A percentile compares a stretch with the other conserved stretches of the same genome.
These are phyloP conservation scores for Trichosurus vulpecula DNA, from an alignment of 2,797 vertebrate genomes.

Conservation along the genomic window DNA sequence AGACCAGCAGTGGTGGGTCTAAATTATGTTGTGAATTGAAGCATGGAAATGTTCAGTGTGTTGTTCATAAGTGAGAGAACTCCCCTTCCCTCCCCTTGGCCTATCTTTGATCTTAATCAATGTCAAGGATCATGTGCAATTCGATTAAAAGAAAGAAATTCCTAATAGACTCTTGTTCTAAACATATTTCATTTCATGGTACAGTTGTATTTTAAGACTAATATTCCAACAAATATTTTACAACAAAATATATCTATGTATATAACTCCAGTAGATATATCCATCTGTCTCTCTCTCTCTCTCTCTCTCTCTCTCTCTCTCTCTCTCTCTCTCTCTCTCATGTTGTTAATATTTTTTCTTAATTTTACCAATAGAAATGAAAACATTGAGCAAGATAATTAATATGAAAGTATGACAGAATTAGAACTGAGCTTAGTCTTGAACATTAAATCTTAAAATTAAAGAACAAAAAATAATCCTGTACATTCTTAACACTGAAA, in stretches of 20 bases:
- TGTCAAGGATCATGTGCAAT: slow-evolving; percentile 30
- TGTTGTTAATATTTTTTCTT: background rate
- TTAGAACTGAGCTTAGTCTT: background rate
- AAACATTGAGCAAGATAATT: slow-evolving; percentile 18
- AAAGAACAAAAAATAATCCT: too few species aligned
- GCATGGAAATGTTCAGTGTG: background rate
- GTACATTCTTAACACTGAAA: too few species aligned
- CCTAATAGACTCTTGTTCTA: background rate
- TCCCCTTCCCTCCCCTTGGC: background rate
- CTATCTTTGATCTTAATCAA: slow-evolving; percentile 31
- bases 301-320: too few species aligned
- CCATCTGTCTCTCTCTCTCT: background rate
- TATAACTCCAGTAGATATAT: background rate
- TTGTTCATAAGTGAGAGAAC: background rate
- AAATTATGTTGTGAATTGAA: slow-evolving; percentile 62
- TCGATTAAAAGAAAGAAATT: background rate
- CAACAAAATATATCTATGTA: background rate
- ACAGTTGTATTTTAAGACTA: background rate
- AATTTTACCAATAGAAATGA: background rate
- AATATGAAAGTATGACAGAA: background rate
- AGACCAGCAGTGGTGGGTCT: slow-evolving; percentile 36
- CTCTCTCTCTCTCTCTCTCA: background rate
- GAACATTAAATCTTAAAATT: background rate
- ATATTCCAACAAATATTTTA: slow-evolving; percentile 32
- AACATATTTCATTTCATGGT: background rate